A percentile compares a stretch with the other conserved stretches of the same genome.
These are phyloP conservation scores for Sebastes diploproa DNA, from an alignment of 2,797 vertebrate genomes.

Conservation along the genomic window DNA sequence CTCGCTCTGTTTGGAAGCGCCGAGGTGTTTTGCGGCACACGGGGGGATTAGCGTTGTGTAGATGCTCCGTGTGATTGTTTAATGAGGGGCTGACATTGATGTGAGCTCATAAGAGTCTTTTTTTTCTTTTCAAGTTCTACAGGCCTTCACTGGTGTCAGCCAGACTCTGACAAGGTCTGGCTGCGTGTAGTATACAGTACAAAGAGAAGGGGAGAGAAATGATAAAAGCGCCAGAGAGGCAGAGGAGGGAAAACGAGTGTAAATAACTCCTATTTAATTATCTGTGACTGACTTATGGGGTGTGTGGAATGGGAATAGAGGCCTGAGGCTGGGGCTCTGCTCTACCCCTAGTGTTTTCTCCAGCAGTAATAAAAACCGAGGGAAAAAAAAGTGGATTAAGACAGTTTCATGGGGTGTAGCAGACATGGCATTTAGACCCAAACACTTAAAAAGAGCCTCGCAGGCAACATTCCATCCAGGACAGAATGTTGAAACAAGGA, in stretches of 20 bases:
- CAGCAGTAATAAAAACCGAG: slow-evolving; percentile 82
- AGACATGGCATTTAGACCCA: slow-evolving; percentile 82
- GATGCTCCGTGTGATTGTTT: slow-evolving; percentile 70
- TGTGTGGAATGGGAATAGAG: slow-evolving; percentile 84
- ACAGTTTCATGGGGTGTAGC: slow-evolving; percentile 87
- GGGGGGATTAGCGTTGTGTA: slow-evolving; percentile 56
- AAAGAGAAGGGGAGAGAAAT: slow-evolving; percentile 74
- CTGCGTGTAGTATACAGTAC: slow-evolving; percentile 60
- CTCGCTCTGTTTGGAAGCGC: slow-evolving; percentile 57
- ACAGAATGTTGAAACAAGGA: slow-evolving; percentile 78
- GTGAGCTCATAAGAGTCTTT: slow-evolving; percentile 66
- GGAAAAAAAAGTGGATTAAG: slow-evolving; percentile 77
- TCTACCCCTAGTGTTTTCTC: slow-evolving; percentile 78
- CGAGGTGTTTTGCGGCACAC: slow-evolving; percentile 54
- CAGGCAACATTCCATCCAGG: slow-evolving; percentile 79
- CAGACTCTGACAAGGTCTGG: slow-evolving; percentile 70
- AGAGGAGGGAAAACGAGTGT: slow-evolving; percentile 79
- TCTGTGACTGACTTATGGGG: slow-evolving; percentile 89
- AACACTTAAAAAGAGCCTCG: slow-evolving; percentile 78
- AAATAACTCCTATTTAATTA: slow-evolving; percentile 88
- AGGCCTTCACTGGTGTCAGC: slow-evolving; percentile 63
- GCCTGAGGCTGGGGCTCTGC: slow-evolving; percentile 79
- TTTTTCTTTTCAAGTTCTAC: slow-evolving; percentile 51
- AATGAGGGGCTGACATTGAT: slow-evolving; percentile 75
- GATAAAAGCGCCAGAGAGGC: slow-evolving; percentile 77